These are phyloP conservation scores for Serilophus lunatus DNA, from an alignment of 2,113 vertebrate species.

Conservation along the genomic window DNA sequence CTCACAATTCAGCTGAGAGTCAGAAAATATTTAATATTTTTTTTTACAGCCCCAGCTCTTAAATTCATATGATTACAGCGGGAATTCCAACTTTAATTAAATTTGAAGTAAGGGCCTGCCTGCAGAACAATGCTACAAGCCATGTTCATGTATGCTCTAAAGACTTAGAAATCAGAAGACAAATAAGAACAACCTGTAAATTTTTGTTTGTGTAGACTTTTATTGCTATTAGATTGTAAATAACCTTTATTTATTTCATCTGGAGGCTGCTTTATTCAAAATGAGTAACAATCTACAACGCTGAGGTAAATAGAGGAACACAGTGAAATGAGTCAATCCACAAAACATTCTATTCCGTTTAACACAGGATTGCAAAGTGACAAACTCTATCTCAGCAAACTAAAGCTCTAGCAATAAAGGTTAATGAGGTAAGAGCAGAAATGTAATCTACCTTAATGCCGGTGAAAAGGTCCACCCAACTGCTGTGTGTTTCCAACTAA, in stretches of 20 bases:
- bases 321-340: neutral
- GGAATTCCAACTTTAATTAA: conserved; percentile 54
- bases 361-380: neutral
- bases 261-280: conserved; percentile 37
- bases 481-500: neutral
- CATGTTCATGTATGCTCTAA: neutral
- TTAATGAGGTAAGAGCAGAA: conserved; percentile 11
- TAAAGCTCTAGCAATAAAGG: neutral
- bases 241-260: conserved; percentile 24
- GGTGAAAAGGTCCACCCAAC: neutral
- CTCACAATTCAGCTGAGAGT: conserved; percentile 13
- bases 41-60: neutral
- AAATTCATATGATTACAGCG: conserved; percentile 27
- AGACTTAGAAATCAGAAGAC: conserved; percentile 43
- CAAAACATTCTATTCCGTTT: neutral
- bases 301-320: neutral
- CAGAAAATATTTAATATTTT: conserved; percentile 12
- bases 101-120: neutral
- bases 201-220: conserved; percentile 28
- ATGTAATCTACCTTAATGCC: neutral
- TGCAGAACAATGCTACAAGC: neutral
- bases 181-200: conserved; percentile 23
- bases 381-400: neutral
- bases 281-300: neutral
- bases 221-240: conserved; percentile 43